These are phyloP conservation scores for Gambusia yucatana DNA, from an alignment of 2,797 vertebrate species.

Conservation along the genomic window DNA sequence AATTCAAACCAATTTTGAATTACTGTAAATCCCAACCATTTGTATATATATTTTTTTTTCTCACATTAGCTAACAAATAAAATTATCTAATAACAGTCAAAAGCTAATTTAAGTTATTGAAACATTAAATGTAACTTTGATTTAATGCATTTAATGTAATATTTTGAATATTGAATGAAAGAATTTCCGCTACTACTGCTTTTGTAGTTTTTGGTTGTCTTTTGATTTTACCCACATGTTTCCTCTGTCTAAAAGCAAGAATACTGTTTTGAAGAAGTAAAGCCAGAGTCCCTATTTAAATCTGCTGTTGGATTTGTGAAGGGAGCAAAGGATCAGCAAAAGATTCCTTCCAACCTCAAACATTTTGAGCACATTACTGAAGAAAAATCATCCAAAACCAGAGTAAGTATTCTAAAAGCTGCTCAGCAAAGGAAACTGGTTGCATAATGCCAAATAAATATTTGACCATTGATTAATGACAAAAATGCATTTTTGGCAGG, in stretches of 20 bases:
- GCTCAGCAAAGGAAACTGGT: not conserved
- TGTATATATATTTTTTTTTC: not conserved
- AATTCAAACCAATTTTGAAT: not conserved
- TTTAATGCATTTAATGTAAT: not conserved
- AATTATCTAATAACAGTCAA: not conserved
- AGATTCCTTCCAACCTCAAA: not conserved
- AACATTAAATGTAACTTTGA: not conserved
- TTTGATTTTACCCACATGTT: not conserved
- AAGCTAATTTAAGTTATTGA: not conserved
- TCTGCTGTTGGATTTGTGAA: not conserved
- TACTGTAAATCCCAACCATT: not conserved
- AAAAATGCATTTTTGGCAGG: not conserved
- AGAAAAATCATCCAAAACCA: not conserved
- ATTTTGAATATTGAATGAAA: not conserved
- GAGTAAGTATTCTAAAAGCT: not conserved
- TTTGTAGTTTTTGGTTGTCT: not conserved
- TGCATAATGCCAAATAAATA: not conserved
- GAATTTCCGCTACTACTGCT: not conserved
- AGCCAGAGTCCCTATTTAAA: not conserved
- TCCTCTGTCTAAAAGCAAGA: not conserved
- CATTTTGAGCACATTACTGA: not conserved
- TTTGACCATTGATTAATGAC: not conserved
- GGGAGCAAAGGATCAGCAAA: not conserved
- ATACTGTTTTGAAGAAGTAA: not conserved
- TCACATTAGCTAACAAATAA: not conserved